Percentiles rank a stretch among this genome's conserved stretches.
phyloP scores from a whole-genome alignment of 2,888 invertebrate genomes.

The Ceriagrion tenellum region DNA sequence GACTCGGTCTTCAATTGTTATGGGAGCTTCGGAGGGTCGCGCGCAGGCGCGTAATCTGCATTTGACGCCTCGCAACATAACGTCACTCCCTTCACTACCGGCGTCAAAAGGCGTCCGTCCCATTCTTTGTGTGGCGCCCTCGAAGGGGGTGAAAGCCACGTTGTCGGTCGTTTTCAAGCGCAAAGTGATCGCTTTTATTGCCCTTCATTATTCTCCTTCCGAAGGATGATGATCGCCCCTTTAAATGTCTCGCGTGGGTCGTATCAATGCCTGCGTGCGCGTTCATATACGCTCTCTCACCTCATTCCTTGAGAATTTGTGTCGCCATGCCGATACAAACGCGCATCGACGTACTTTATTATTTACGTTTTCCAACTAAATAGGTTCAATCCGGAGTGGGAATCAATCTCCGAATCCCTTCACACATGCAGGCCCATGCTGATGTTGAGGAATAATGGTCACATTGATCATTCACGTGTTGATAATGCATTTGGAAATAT shows the following conservation, averaged over 20 bases:
- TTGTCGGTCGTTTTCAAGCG: not conserved
- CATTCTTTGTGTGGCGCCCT: not conserved
- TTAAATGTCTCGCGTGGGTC: not conserved
- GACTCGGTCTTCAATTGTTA: not conserved
- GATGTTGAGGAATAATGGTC: too few relatives aligned
- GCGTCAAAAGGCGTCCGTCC: not conserved
- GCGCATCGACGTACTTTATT: too few relatives aligned
- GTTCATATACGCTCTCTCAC: not conserved
- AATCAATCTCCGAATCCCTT: too few relatives aligned
- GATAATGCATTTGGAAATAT: too few relatives aligned
- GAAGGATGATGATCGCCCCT: not conserved
- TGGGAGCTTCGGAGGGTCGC: not conserved
- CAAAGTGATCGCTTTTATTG: not conserved
- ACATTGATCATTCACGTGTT: too few relatives aligned
- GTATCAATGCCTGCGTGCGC: not conserved
- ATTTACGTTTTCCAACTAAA: too few relatives aligned
- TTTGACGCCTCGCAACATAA: not conserved
- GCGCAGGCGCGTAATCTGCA: not conserved
- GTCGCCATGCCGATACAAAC: too few relatives aligned
- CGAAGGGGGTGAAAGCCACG: not conserved
- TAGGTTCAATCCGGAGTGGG: too few relatives aligned
- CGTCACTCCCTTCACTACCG: not conserved
- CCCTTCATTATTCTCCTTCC: not conserved
- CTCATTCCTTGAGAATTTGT: not conserved
- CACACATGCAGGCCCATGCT: too few relatives aligned